These are phyloP conservation scores for Lymantria monacha DNA, from an alignment of 2,888 invertebrate species.

Conservation along the genomic window DNA sequence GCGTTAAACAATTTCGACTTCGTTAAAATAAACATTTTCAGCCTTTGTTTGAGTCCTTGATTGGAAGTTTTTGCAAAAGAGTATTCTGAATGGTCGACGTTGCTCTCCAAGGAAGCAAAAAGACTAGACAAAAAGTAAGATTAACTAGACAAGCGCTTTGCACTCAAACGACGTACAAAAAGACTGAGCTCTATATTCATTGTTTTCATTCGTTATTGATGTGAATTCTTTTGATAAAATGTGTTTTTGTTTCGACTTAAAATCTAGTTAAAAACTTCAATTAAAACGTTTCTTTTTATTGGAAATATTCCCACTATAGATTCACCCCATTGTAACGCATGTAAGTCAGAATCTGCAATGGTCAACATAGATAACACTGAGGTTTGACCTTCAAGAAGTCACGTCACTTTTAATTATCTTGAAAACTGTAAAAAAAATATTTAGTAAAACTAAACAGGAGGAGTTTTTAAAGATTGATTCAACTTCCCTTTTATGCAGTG, in stretches of 20 bases:
- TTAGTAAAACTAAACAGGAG: too few relatives aligned
- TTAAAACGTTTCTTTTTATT: too few relatives aligned
- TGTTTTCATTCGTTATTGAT: not conserved
- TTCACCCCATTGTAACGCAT: too few relatives aligned
- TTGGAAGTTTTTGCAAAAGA: conserved; percentile 1
- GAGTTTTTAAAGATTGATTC: too few relatives aligned
- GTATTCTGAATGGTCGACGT: not conserved
- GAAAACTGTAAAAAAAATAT: too few relatives aligned
- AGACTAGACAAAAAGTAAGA: not conserved
- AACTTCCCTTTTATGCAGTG: too few relatives aligned
- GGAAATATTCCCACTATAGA: too few relatives aligned
- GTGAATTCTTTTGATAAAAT: not conserved
- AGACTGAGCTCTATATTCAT: not conserved
- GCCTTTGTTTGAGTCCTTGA: not conserved
- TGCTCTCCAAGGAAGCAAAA: not conserved
- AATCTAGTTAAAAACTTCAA: not conserved
- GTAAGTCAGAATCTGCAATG: too few relatives aligned
- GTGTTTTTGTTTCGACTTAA: not conserved
- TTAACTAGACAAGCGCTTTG: not conserved
- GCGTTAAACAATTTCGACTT: too few relatives aligned
- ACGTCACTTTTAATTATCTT: too few relatives aligned
- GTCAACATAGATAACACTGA: too few relatives aligned
- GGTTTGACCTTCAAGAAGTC: too few relatives aligned
- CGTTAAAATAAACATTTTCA: not conserved
- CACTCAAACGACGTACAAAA: not conserved